Conservation (phyloP, 2,888 invertebrate species). For the Petrolisthes manimaculis region DNA sequence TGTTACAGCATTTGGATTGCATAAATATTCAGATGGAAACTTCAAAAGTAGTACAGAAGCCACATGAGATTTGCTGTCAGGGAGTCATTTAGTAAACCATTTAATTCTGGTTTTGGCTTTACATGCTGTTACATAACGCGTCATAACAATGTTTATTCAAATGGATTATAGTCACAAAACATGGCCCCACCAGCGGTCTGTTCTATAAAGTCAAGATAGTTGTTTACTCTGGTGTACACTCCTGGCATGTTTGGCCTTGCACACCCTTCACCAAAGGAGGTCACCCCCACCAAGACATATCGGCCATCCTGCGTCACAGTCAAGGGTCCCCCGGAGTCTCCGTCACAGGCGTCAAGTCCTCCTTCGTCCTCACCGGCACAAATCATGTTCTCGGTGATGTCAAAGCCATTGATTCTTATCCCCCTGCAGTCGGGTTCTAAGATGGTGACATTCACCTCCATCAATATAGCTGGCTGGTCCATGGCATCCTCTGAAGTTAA, state of each 20-base stretch:
- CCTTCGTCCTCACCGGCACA: conserved; percentile 36
- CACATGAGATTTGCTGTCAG: too few relatives aligned
- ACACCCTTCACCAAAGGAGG: conserved; percentile 56
- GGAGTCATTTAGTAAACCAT: too few relatives aligned
- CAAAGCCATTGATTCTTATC: not conserved
- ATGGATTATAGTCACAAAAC: not conserved
- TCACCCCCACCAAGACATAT: conserved; percentile 32
- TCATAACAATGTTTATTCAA: not conserved
- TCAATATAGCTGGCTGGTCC: not conserved
- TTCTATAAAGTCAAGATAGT: conserved; percentile 52
- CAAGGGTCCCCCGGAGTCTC: conserved; percentile 64
- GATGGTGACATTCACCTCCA: conserved; percentile 20
- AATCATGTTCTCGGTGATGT: conserved; percentile 50
- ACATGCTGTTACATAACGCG: not conserved
- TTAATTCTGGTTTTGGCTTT: not conserved
- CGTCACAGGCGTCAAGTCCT: conserved; percentile 56
- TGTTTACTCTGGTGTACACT: conserved; percentile 49
- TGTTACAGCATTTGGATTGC: too few relatives aligned
- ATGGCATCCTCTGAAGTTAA: not conserved
- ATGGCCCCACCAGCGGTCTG: conserved; percentile 25
- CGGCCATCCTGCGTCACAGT: conserved; percentile 26
- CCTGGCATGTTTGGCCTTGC: conserved; percentile 40
- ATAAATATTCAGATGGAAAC: too few relatives aligned
- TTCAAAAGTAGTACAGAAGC: too few relatives aligned
- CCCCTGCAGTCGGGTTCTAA: conserved; percentile 15